A percentile compares a stretch with the other conserved stretches of the same genome.
Conservation (phyloP, 1,140 invertebrate genomes). For the Cydia fagiglandana region DNA sequence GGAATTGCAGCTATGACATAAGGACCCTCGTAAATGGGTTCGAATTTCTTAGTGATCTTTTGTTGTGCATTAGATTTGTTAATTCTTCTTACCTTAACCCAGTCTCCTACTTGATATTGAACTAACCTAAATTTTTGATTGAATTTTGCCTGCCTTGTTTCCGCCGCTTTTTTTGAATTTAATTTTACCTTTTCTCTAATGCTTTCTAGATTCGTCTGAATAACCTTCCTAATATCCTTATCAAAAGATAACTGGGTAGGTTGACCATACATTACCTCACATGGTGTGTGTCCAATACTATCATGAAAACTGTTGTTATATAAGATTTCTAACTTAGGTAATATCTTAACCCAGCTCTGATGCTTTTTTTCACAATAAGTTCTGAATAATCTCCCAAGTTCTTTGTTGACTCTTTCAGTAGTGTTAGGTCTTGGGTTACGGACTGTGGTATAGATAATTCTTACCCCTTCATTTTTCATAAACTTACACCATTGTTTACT, state of each 20-base stretch:
- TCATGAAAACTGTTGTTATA: constrained; percentile 61
- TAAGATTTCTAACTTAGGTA: constrained; percentile 44
- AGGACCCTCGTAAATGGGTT: constrained; percentile 38
- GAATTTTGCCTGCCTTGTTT: constrained; percentile 2
- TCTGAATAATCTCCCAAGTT: constrained; percentile 50
- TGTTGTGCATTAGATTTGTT: constrained; percentile 39
- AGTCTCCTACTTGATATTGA: constrained; percentile 35
- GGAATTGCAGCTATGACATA: constrained; percentile 37
- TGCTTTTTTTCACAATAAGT: constrained; percentile 45
- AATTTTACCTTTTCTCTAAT: background rate
- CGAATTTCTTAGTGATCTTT: constrained; percentile 43
- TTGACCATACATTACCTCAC: constrained; percentile 56
- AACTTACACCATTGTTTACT: constrained; percentile 32
- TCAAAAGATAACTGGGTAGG: constrained; percentile 26
- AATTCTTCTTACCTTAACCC: constrained; percentile 40
- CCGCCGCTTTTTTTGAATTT: constrained; percentile 33
- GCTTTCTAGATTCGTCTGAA: too few relatives aligned
- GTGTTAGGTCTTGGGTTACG: constrained; percentile 53
- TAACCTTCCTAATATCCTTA: background rate
- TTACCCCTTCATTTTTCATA: constrained; percentile 36
- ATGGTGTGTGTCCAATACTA: constrained; percentile 55
- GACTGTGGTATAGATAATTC: constrained; percentile 45
- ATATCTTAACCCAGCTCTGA: constrained; percentile 37
- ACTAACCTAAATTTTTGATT: constrained; percentile 37
- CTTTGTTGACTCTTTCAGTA: constrained; percentile 48